Evolutionary conservation across 2,797 vertebrate species (phyloP), one percentile per base, ranked within the genome.

Genomic region (Loriculus beryllinus): DNA sequence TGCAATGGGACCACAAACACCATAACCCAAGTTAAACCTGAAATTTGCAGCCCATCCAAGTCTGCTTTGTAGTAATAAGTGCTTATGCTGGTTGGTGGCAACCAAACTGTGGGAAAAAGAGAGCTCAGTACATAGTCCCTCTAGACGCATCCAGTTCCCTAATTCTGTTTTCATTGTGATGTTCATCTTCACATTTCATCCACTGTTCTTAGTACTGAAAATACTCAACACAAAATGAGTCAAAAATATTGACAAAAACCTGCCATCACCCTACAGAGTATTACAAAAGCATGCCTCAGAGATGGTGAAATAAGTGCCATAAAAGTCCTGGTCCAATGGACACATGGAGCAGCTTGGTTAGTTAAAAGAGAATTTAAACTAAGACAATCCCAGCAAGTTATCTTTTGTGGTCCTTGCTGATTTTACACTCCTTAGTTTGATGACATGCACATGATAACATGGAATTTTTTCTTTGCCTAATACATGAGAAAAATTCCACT

Each of bases 111-210:
- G 12, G 31, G 35, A 20, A 33, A 63, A 77, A 31, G 16, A 76
- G 14, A 65, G 19, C n/a, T 78, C 52, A 39, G 28, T 8, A 39
- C 0, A 0, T 33, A 23, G 6, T 54, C 10, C 28, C 29, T 2
- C 12, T 21, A 43, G 28, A 62, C 33, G 13, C 39, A 54, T 29
- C 23, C 25, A 65, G 6, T 62, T 87, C 39, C 37, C 48, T 3
- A 3, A 40, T 23, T 78, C n/a, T 35, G 21, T 60, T 92, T 67
- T 67, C 33, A 16, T 67, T 3, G 49, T 39, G 37, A 43, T 49
- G 12, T 33, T 43, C 12, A 33, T 56, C 47, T 45, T 67, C 9
- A 14, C 20, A n/a, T 67, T 78, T 72, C 21, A 83, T 45, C 42
- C 14, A 45, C 26, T 33, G 22, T 25, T 76, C 22, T 60, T 65